Evolutionary conservation across 2,888 invertebrate species (phyloP), one percentile per base, ranked within the genome.

Genomic region (Fragum whitleyi): DNA sequence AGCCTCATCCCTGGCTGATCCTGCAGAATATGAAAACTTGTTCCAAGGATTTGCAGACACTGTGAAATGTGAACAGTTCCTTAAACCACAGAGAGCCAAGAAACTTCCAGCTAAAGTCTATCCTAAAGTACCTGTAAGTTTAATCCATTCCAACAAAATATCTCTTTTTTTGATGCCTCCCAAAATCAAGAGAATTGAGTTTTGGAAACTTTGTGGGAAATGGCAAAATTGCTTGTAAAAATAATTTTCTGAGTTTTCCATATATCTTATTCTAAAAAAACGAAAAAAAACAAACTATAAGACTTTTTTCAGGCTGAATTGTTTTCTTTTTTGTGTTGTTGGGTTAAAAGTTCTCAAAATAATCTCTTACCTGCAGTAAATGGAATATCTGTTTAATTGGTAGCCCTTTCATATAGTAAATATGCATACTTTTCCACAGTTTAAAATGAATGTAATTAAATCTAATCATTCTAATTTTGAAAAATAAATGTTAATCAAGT

Each of bases 1-100:
- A 0, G 97, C 98, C 0, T 97, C 98, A 92, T 97, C 98, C 68
- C 95, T 99, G 80, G 99, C 99, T 0, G 98, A 99, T 95, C 99
- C 99, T 0, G 96, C 96, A 61, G 96, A 98, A 89, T 99, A 99
- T 93, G 98, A 98, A 93, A 99, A 99, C 95, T 95, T 99, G 78
- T 99, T 99, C 94, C 98, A 98, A 0, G 97, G 96, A 0, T 95
- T 97, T 84, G 95, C 95, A 81, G 96, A 97, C 19, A 89, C 92
- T 0, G 93, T 97, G 42, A 96, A 96, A 88, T 96, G 96, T 0
- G 97, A 97, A 91, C 95, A 96, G 89, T 96, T 95, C 91, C 93
- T 93, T 16, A 83, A 85, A 67, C 87, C 88, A 51, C 91, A 93
- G 77, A 84, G 91, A 74, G 73, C 82, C 21, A 81, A 78, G 81